Evolutionary conservation across 1,140 invertebrate species (phyloP).

Genomic region (Diorhabda sublineata): DNA sequence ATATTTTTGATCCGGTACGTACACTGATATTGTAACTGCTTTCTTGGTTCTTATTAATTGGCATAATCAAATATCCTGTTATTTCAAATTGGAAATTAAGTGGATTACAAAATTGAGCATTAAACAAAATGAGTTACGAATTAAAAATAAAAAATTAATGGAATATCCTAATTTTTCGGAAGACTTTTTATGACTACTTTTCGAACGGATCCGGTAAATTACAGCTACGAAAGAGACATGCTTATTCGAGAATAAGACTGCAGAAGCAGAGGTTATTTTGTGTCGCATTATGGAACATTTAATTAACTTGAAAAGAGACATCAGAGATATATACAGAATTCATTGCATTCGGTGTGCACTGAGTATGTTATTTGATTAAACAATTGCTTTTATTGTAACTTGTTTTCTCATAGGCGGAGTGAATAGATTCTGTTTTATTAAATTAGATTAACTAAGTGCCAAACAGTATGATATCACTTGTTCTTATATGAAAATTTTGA

Average conservation of each 20-base stretch:
- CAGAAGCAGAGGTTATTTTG: conserved; percentile 21
- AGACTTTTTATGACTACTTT: neutral
- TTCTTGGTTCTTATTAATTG: too few species aligned
- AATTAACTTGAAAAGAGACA: conserved; percentile 40
- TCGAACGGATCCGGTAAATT: neutral
- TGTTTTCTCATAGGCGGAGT: too few species aligned
- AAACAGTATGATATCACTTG: too few species aligned
- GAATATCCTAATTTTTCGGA: neutral
- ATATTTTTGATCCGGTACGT: too few species aligned
- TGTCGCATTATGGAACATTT: conserved; percentile 41
- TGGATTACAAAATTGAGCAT: neutral
- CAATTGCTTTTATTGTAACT: neutral
- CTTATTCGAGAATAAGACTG: conserved; percentile 28
- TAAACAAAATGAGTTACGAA: neutral
- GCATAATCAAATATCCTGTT: neutral
- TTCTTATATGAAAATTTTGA: too few species aligned
- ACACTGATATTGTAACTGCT: too few species aligned
- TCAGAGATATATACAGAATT: neutral
- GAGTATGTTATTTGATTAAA: conserved; percentile 3
- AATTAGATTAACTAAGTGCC: too few species aligned
- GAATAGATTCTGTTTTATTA: too few species aligned
- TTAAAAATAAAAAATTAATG: neutral
- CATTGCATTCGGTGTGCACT: neutral
- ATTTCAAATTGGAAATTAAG: neutral
- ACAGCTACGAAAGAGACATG: neutral